Evolutionary conservation across 2,888 invertebrate species (phyloP).

Genomic region (Microctonus hyperodae): DNA sequence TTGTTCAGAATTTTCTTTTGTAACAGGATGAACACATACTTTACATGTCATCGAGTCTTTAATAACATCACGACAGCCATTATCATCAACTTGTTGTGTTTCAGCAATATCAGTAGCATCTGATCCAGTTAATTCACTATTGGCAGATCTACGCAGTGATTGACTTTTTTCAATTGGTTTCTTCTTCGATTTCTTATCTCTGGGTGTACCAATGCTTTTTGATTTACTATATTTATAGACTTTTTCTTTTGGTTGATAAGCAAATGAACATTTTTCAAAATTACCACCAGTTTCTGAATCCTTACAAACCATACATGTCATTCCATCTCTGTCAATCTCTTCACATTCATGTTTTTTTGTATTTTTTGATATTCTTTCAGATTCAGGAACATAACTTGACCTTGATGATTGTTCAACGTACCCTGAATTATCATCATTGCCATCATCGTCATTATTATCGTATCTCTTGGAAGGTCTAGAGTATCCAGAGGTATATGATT

Average conservation of each 20-base stretch:
- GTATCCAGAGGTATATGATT: background rate
- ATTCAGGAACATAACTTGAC: conserved; percentile 24
- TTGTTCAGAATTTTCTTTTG: conserved; percentile 67
- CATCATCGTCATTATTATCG: background rate
- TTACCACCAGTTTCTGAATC: conserved; percentile 66
- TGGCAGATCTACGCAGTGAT: conserved; percentile 5
- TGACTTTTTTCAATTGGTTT: conserved; percentile 19
- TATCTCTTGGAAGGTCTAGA: background rate
- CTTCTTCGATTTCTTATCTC: background rate
- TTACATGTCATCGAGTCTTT: conserved; percentile 65
- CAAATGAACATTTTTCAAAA: conserved; percentile 68
- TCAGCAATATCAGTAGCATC: conserved; percentile 14
- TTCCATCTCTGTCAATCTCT: conserved; percentile 49
- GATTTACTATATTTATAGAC: conserved; percentile 37
- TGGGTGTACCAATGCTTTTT: conserved; percentile 35
- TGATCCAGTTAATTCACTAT: conserved; percentile 16
- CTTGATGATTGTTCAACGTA: background rate
- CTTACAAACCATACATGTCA: conserved; percentile 67
- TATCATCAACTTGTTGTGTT: conserved; percentile 57
- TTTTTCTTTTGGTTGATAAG: conserved; percentile 59
- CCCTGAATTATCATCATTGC: conserved; percentile 7
- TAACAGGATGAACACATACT: conserved; percentile 66
- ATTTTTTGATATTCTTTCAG: conserved; percentile 18
- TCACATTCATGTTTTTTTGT: conserved; percentile 19
- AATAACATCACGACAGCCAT: conserved; percentile 39